phyloP scores from a whole-genome alignment of 1,140 invertebrate species.

The Drosophila bifasciata region DNA sequence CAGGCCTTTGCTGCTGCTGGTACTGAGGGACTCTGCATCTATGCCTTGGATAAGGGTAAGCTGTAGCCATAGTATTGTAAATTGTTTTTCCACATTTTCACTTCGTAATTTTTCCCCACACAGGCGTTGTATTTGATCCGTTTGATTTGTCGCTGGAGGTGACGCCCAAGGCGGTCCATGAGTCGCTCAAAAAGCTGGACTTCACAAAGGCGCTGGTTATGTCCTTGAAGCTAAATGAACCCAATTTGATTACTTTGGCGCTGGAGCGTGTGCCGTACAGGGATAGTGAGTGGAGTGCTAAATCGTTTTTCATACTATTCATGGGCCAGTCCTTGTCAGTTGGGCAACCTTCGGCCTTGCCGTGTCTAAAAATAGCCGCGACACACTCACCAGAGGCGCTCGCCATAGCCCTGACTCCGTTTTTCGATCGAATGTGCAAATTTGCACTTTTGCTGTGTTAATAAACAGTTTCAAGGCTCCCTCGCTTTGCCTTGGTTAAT shows the following conservation, averaged over 20 bases:
- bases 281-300: slow-evolving; percentile 88
- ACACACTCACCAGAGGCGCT: slow-evolving; percentile 37
- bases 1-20: slow-evolving; percentile 95
- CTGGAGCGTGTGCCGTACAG: slow-evolving; percentile 91
- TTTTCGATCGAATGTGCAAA: slow-evolving; percentile 76
- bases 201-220: slow-evolving; percentile 91
- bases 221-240: slow-evolving; percentile 94
- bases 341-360: slow-evolving; percentile 47
- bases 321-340: slow-evolving; percentile 22
- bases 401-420: slow-evolving; percentile 52
- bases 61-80: slow-evolving; percentile 50
- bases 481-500: slow-evolving; percentile 58
- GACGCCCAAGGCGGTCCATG: slow-evolving; percentile 89
- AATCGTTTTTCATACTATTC: slow-evolving; percentile 32
- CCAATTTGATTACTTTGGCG: slow-evolving; percentile 90
- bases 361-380: slow-evolving; percentile 62
- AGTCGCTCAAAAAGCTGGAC: slow-evolving; percentile 87
- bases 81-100: background rate
- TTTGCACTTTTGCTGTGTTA: slow-evolving; percentile 68
- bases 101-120: background rate
- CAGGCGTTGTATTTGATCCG: slow-evolving; percentile 89
- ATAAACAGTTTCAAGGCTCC: slow-evolving; percentile 79
- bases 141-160: slow-evolving; percentile 92
- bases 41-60: slow-evolving; percentile 91
- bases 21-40: slow-evolving; percentile 97